Base-by-base conservation (phyloP, 2,797 vertebrate genomes). In the Rhyacichthys aspro region DNA sequence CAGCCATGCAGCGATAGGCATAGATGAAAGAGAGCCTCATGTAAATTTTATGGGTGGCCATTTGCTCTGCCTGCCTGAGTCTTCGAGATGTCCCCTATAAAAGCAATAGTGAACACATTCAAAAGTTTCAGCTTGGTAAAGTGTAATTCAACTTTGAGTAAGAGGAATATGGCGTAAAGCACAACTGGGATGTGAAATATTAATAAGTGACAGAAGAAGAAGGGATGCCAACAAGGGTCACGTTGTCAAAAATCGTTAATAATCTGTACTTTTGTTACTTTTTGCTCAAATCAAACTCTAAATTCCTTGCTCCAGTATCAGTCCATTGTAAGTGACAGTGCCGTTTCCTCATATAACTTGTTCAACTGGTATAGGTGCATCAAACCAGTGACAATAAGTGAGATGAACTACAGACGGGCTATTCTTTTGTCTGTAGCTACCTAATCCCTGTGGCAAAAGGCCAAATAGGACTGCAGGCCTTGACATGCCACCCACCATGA, bases 381-480 rank as follows among this genome's bases (percentile, higher is more conserved):
- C 53, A 59, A 55, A 58, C n/a, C 11, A 34, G 55, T 38, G 52
- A 37, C 70, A 55, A 63, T 58, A 44, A 63, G 70, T 46, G 74
- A 70, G 73, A 78, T 7, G 33, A 52, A 47, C 44, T 69, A 37
- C 70, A 82, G 65, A 82, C 70, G 70, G 60, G 49, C 67, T 49
- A 17, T 55, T 39, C 17, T 52, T 72, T 69, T 72, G 59, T 65
- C 60, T 62, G 62, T 58, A 61, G 69, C 54, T 72, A 28, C 57
- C 34, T 82, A 68, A 67, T 81, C 77, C 57, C 58, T 28, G 15
- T 81, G 77, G 76, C 76, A 57, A 55, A 41, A 45, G 42, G 75
- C 78, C 79, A 78, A 57, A 43, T 15, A 57, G 45, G 70, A 50
- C 61, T 56, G 67, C 65, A 11, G 33, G 67, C 58, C 52, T 37